These are phyloP conservation scores for Gortyna flavago DNA, from an alignment of 2,888 invertebrate species.

Conservation along the genomic window DNA sequence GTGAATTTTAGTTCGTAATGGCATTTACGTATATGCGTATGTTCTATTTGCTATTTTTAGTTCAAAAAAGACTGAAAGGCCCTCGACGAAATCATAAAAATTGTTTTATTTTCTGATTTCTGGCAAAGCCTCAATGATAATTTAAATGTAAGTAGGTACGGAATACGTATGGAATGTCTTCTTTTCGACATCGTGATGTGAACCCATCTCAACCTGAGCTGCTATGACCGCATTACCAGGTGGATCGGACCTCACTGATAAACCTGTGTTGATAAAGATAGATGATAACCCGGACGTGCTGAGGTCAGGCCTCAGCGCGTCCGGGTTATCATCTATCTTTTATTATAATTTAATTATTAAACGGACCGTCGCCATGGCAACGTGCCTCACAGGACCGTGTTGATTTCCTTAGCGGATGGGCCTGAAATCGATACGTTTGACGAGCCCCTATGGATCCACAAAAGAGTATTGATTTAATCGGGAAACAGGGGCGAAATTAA, in stretches of 20 bases:
- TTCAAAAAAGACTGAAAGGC: background rate
- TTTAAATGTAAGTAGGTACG: background rate
- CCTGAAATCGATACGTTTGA: conserved; percentile 48
- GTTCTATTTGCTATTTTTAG: background rate
- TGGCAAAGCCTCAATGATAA: background rate
- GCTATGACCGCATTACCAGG: conserved; percentile 18
- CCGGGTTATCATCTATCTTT: conserved; percentile 12
- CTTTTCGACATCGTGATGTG: conserved; percentile 9
- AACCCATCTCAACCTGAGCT: conserved; percentile 22
- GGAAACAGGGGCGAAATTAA: conserved; percentile 17
- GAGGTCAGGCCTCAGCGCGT: conserved; percentile 32
- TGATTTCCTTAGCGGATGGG: conserved; percentile 39
- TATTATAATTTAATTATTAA: conserved; percentile 37
- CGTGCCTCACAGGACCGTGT: conserved; percentile 22
- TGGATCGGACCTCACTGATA: conserved; percentile 39
- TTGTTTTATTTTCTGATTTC: background rate
- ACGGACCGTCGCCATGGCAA: conserved; percentile 3
- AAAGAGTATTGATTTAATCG: conserved; percentile 47
- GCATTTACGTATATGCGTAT: background rate
- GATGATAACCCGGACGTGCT: too few species aligned
- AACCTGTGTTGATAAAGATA: too few species aligned
- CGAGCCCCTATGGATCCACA: conserved; percentile 37
- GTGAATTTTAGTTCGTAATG: conserved; percentile 9
- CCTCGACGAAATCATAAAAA: background rate
- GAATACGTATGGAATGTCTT: conserved; percentile 1